Base-by-base conservation (phyloP, 53 echinoderm and acorn worm genomes). In the Astropecten irregularis region DNA sequence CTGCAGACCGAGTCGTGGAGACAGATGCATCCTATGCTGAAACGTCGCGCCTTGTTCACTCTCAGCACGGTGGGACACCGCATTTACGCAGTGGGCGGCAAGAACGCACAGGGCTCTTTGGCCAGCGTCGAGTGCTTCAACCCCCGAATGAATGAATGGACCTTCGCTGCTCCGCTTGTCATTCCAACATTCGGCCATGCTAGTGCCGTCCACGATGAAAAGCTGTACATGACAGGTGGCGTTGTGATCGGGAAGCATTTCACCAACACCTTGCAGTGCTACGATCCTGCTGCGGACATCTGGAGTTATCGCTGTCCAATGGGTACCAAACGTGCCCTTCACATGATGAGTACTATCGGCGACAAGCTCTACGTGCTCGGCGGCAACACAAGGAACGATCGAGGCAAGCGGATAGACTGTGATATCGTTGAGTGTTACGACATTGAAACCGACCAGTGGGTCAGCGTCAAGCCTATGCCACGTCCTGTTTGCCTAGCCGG, bases 251-350 rank as follows among this genome's bases (percentile, higher is more conserved):
- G 92, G 1, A 73, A 90, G 22, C 87, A 94, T 42, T 93, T 93
- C 81, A 93, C 92, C 10, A 85, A 90, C 64, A 84, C 93, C 14
- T 68, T 96, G 34, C 91, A 96, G 66, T 89, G 90, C 73, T 96
- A 96, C 79, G 90, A 96, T 29, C 93, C 94, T 13, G 44, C 79
- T 39, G 70, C 53, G 20, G 92, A 96, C 50, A 87, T 88, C 40
- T 96, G 97, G 97, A 88, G 90, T 34, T 92, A 93, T 82, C 91
- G 83, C 69, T 54, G 91, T n/a, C 86, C 91, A 3, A 95, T 95
- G 95, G 63, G 55, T 34, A 82, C 91, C 55, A 95, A 94, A 61
- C 74, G 92, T 57, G 93, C 97, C 11, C 89, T 93, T 58, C 97
- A 94, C 62, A 51, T 71, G 31, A 96, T 96, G 97, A 88, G 93